phyloP scores from a whole-genome alignment of 2,888 invertebrate species.

The Phytoseiulus persimilis region DNA sequence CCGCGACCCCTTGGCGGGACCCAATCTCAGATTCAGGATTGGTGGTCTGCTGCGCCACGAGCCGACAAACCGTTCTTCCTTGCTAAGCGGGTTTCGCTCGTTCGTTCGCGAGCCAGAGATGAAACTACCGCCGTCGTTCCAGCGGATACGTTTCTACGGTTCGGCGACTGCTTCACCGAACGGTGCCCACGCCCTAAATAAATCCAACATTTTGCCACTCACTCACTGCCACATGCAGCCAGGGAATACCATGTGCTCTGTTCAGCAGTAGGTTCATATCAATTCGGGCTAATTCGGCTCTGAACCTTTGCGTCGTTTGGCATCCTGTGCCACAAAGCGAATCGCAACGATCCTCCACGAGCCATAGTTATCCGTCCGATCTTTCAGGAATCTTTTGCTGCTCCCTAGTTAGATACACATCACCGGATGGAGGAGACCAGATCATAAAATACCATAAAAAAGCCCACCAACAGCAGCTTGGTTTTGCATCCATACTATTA shows the following conservation, averaged over 20 bases:
- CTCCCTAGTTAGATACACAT: neutral
- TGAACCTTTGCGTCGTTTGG: neutral
- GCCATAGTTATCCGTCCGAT: no score
- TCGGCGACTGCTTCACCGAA: neutral
- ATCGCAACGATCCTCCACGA: no score
- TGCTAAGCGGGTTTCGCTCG: neutral
- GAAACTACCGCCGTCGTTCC: neutral
- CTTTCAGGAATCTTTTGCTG: no score
- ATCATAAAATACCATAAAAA: neutral
- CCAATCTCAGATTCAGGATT: neutral
- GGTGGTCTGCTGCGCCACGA: neutral
- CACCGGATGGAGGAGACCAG: neutral
- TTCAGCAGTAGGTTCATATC: neutral
- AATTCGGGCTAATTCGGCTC: neutral
- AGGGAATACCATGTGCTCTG: neutral
- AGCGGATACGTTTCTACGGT: constrained; percentile 5
- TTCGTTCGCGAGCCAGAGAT: neutral
- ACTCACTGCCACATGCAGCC: neutral
- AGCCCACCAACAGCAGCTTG: neutral
- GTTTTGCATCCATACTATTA: neutral
- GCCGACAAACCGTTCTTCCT: neutral
- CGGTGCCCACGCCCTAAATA: neutral
- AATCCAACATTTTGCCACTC: neutral
- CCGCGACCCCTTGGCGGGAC: neutral
- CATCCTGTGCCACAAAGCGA: neutral